Conservation (phyloP, 2,888 invertebrate species). For the Melipona beecheii region DNA sequence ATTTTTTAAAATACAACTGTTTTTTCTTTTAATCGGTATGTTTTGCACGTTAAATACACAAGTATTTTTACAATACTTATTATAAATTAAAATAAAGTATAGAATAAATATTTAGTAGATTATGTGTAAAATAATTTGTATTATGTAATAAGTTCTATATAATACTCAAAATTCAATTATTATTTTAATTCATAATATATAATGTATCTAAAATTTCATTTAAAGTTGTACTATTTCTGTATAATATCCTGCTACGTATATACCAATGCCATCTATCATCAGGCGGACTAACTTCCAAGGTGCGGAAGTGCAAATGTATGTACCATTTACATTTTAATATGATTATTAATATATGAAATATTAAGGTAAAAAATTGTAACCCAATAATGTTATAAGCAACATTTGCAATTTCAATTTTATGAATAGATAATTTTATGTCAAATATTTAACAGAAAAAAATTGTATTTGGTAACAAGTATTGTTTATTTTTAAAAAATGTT, state of each 20-base stretch:
- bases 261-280: slow-evolving; percentile 25
- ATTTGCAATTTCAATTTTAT: no score
- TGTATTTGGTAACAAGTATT: no score
- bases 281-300: background rate
- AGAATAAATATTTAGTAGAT: background rate
- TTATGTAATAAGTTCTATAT: background rate
- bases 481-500: background rate
- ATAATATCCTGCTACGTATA: background rate
- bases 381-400: no score
- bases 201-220: background rate
- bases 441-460: no score
- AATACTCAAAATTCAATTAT: background rate
- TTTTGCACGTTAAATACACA: background rate
- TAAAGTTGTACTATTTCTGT: background rate
- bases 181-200: background rate
- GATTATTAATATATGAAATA: no score
- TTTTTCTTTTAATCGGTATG: background rate
- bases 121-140: no score
- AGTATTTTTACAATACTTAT: background rate
- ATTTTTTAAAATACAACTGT: background rate
- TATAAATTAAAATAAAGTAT: background rate
- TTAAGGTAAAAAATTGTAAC: no score
- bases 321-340: no score
- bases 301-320: background rate
- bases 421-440: no score